Evolutionary conservation across 1,140 invertebrate species (phyloP), one percentile per base, ranked within the genome.

Genomic region (Myzus persicae): DNA sequence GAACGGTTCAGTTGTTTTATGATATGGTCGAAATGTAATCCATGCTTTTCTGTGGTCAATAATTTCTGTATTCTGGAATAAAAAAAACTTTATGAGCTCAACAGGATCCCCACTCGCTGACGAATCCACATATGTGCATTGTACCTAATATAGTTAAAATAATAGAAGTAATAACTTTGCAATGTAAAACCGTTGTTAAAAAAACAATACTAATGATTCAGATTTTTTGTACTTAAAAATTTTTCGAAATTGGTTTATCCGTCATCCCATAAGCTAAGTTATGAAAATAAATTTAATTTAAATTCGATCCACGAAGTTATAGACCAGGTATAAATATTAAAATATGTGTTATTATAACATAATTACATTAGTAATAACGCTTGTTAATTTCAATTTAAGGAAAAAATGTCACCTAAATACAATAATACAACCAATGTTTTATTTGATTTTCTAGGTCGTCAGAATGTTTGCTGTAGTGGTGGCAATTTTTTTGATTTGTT

Each of bases 401-500:
- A 3, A 4, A 59, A 67, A 67, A 67, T 67, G 14, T 67, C 0
- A n/a, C 11, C n/a, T n/a, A n/a, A n/a, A n/a, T n/a, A 76, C 59
- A n/a, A n/a, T 67, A n/a, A 14, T 67, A n/a, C 4, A 54, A 42
- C 20, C 8, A 42, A 42, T 26, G 22, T 81, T 76, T 84, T 90
- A 90, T 93, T 94, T 93, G 92, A 91, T 93, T 94, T 95, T 95
- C 4, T 96, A 98, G 97, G 97, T 98, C 22, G 98, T 98, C 59
- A 96, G 97, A 95, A 98, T 98, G 97, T 97, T 98, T 94, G 97
- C 98, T 54, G 96, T 97, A 20, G 96, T 98, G 7, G 97, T 98
- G 59, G 95, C 96, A 38, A 97, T 98, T 94, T 99, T 99, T 94
- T 97, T 97, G 0, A 96, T 98, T 11, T 98, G 98, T 95, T 99